Evolutionary conservation across 1,140 invertebrate species (phyloP).

Genomic region (Glossosoma conforme): DNA sequence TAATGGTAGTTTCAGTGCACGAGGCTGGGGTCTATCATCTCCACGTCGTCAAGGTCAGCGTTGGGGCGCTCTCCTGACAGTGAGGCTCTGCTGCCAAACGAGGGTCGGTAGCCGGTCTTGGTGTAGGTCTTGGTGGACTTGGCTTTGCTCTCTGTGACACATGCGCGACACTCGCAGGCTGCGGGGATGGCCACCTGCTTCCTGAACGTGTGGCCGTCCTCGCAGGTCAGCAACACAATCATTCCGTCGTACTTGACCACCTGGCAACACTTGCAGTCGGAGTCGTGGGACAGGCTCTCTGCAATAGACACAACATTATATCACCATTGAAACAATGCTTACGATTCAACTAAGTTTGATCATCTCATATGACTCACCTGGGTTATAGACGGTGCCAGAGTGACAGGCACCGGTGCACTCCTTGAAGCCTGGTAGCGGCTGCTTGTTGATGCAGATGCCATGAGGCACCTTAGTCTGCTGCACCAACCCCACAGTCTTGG

Average conservation of each 20-base stretch:
- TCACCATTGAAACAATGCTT: too few relatives aligned
- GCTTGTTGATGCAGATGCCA: slow-evolving; percentile 57
- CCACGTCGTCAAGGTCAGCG: slow-evolving; percentile 22
- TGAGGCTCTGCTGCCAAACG: too few relatives aligned
- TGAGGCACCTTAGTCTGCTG: slow-evolving; percentile 40
- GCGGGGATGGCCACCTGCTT: slow-evolving; percentile 50
- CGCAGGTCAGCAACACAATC: slow-evolving; percentile 49
- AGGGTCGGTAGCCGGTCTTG: too few relatives aligned
- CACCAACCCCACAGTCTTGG: slow-evolving; percentile 54
- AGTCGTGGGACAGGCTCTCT: slow-evolving; percentile 51
- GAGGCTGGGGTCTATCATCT: slow-evolving; percentile 11
- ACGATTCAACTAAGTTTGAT: too few relatives aligned
- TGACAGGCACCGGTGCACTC: slow-evolving; percentile 63
- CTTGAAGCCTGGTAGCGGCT: slow-evolving; percentile 53
- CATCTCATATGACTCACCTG: slow-evolving; percentile 47
- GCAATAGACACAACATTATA: too few relatives aligned
- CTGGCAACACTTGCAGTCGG: slow-evolving; percentile 57
- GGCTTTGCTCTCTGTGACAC: slow-evolving; percentile 33
- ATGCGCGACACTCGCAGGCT: slow-evolving; percentile 51
- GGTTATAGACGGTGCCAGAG: slow-evolving; percentile 60
- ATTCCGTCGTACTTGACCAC: slow-evolving; percentile 43
- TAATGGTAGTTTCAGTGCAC: not conserved
- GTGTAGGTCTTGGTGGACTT: slow-evolving; percentile 16
- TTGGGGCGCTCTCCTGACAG: too few relatives aligned
- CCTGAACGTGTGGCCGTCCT: slow-evolving; percentile 45